phyloP scores from a whole-genome alignment of 2,113 vertebrate genomes.

The Carlito syrichta region DNA sequence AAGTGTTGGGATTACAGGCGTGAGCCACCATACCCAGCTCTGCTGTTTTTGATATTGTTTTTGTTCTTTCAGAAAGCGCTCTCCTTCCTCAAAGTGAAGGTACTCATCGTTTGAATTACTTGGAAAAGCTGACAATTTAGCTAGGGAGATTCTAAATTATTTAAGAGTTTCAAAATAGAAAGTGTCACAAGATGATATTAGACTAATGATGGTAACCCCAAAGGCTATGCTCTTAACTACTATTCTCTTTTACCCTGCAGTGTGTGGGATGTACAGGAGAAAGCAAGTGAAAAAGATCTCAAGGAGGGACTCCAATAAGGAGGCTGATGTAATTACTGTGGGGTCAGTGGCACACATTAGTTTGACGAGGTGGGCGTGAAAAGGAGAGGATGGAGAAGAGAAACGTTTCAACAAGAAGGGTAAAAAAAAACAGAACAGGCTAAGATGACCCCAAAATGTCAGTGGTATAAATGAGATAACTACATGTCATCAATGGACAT shows the following conservation, averaged over 20 bases:
- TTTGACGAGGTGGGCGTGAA: background rate
- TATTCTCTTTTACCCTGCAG: background rate
- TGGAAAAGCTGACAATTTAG: background rate
- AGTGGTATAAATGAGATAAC: constrained; percentile 12
- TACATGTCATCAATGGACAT: background rate
- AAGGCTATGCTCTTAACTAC: background rate
- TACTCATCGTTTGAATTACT: background rate
- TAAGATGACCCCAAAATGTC: background rate
- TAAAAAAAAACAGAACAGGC: background rate
- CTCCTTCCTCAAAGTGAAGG: background rate
- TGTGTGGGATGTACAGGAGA: background rate
- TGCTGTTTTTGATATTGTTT: no score
- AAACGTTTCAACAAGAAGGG: background rate
- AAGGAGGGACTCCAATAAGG: background rate
- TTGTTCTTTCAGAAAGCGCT: background rate
- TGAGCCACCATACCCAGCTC: background rate
- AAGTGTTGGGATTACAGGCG: background rate
- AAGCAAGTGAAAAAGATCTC: background rate
- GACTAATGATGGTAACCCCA: background rate
- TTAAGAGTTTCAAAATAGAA: constrained; percentile 12
- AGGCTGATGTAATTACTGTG: background rate
- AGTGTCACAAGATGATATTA: background rate
- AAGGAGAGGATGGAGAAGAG: background rate
- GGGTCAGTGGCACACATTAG: background rate
- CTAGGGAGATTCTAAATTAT: background rate